Conservation (phyloP, 2,797 vertebrate species). For the Smutsia gigantea region DNA sequence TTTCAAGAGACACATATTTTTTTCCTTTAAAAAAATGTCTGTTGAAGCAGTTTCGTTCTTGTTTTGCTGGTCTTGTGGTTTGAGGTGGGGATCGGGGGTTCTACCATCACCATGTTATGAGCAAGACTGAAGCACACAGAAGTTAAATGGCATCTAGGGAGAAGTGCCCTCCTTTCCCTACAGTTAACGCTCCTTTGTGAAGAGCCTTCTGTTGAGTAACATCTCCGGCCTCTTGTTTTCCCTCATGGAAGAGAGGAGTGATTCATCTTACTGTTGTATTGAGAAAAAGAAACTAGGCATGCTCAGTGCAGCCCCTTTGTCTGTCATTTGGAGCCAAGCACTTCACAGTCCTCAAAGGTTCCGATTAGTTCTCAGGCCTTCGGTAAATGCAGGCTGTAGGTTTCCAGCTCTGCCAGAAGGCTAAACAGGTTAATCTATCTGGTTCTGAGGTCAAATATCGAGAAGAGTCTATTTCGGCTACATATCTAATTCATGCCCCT, state of each 20-base stretch:
- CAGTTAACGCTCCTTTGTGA: neutral
- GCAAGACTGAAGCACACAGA: neutral
- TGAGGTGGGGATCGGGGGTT: neutral
- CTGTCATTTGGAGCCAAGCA: neutral
- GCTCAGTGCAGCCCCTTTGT: neutral
- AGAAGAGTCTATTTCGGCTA: neutral
- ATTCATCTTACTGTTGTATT: neutral
- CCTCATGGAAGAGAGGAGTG: neutral
- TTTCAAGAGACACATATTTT: slow-evolving; percentile 79
- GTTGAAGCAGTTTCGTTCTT: slow-evolving; percentile 53
- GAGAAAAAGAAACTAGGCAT: neutral
- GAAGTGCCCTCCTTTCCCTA: neutral
- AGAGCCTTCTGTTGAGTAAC: neutral
- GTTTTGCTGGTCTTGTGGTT: slow-evolving; percentile 70
- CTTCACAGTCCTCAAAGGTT: neutral
- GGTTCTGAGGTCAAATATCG: neutral
- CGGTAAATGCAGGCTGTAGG: neutral
- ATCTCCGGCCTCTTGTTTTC: neutral
- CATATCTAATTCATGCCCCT: neutral
- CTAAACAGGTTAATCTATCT: neutral
- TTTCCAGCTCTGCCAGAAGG: neutral
- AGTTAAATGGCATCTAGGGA: neutral
- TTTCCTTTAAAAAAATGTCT: slow-evolving; percentile 74
- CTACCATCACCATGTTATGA: neutral
- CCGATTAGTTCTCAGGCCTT: neutral